Percentiles rank a stretch among this genome's conserved stretches.
Evolutionary conservation across 2,113 vertebrate species (phyloP).

Genomic region (Corynorhinus townsendii): DNA sequence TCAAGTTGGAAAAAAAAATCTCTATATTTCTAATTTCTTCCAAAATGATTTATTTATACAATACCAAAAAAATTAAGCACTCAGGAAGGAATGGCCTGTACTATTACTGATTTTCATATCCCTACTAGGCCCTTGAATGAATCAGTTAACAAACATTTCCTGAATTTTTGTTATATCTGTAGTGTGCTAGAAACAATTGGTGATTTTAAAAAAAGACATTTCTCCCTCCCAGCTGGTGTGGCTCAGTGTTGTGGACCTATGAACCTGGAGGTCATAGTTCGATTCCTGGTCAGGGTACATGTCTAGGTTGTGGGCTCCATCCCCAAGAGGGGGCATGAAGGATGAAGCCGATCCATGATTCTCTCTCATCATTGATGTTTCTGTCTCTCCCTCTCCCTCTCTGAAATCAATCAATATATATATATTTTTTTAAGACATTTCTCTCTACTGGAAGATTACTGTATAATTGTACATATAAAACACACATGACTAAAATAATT

Average conservation of each 20-base stretch:
- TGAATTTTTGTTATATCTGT: background rate
- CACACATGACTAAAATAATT: background rate
- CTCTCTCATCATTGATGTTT: too few relatives aligned
- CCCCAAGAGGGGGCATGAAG: too few relatives aligned
- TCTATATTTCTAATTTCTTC: conserved; percentile 35
- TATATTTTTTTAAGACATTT: background rate
- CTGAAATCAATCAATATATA: too few relatives aligned
- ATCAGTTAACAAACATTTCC: background rate
- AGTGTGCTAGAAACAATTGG: background rate
- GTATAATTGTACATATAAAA: background rate
- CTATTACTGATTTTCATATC: background rate
- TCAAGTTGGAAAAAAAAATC: background rate
- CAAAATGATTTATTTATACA: conserved; percentile 14
- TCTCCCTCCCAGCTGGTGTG: background rate
- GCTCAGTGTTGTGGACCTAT: too few relatives aligned
- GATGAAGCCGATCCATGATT: too few relatives aligned
- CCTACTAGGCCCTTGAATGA: background rate
- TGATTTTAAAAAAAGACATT: background rate
- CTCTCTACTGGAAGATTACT: background rate
- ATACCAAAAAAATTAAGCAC: background rate
- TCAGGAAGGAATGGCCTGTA: background rate
- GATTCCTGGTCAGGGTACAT: too few relatives aligned
- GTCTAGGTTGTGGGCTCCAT: too few relatives aligned
- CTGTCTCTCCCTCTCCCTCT: too few relatives aligned
- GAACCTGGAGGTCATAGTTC: too few relatives aligned